Evolutionary conservation across 2,113 vertebrate species (phyloP).

Genomic region (Gallinago jamesoni): DNA sequence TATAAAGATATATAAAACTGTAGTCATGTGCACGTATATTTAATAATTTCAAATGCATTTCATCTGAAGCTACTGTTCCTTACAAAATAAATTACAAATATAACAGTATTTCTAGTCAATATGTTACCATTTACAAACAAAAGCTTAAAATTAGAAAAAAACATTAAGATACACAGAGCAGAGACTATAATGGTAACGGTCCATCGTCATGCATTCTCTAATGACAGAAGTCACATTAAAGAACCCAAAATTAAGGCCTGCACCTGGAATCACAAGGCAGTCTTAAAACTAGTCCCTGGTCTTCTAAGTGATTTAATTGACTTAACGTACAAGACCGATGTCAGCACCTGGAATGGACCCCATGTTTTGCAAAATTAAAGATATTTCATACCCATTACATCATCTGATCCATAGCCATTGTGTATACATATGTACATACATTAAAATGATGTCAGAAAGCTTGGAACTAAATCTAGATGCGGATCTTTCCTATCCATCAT

Average conservation of each 20-base stretch:
- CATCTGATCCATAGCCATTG: not conserved
- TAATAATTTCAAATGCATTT: not conserved
- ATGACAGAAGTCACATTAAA: not conserved
- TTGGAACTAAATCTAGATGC: not conserved
- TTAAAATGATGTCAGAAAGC: not conserved
- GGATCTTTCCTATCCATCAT: not conserved
- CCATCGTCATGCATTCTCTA: not conserved
- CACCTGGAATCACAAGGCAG: not conserved
- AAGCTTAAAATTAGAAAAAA: not conserved
- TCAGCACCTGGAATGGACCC: not conserved
- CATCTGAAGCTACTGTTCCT: not conserved
- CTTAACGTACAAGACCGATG: not conserved
- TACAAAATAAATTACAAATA: not conserved
- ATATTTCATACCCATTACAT: not conserved
- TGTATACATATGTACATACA: not conserved
- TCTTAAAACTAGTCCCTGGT: not conserved
- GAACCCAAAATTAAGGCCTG: not conserved
- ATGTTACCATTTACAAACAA: not conserved
- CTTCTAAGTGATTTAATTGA: not conserved
- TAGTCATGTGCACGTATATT: not conserved
- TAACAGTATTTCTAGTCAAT: not conserved
- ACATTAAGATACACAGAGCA: not conserved
- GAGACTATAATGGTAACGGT: not conserved
- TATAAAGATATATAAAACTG: not conserved
- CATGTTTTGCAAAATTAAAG: not conserved